Conservation (phyloP, 2,888 invertebrate species). For the Hydriomena furcata region DNA sequence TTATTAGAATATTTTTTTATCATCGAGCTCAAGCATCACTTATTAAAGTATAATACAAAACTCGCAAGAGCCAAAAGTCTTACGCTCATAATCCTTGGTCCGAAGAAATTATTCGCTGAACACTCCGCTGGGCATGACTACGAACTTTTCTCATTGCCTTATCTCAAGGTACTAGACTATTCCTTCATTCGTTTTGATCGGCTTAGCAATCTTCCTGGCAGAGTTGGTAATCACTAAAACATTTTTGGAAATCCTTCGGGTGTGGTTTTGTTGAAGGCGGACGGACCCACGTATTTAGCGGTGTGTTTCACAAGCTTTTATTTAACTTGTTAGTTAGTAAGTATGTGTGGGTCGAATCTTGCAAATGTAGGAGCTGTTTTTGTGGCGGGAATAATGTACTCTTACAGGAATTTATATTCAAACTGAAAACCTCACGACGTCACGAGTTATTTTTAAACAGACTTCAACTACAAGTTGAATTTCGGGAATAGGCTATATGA, state of each 20-base stretch:
- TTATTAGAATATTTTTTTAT: neutral
- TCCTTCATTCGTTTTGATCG: slow-evolving; percentile 28
- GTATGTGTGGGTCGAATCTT: no score
- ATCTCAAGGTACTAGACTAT: slow-evolving; percentile 17
- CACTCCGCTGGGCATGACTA: slow-evolving; percentile 19
- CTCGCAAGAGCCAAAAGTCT: slow-evolving; percentile 10
- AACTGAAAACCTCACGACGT: no score
- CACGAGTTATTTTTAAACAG: no score
- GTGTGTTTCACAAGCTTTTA: no score
- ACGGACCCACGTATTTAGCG: no score
- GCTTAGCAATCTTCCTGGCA: slow-evolving; percentile 19
- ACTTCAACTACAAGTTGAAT: no score
- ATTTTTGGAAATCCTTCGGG: slow-evolving; percentile 12
- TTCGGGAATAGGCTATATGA: no score
- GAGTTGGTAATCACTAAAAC: slow-evolving; percentile 8
- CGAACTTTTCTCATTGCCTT: slow-evolving; percentile 29
- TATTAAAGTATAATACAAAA: slow-evolving; percentile 12
- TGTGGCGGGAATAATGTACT: no score
- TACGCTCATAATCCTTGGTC: slow-evolving; percentile 19
- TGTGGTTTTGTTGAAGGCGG: slow-evolving; percentile 8
- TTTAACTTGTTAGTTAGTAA: no score
- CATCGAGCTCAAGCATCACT: neutral
- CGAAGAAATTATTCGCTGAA: slow-evolving; percentile 25
- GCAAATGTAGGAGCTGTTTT: no score
- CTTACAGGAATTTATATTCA: no score